A percentile compares a stretch with the other conserved stretches of the same genome.
These are phyloP conservation scores for Polydrusus pterygomalis DNA, from an alignment of 2,888 invertebrate genomes.

Conservation along the genomic window DNA sequence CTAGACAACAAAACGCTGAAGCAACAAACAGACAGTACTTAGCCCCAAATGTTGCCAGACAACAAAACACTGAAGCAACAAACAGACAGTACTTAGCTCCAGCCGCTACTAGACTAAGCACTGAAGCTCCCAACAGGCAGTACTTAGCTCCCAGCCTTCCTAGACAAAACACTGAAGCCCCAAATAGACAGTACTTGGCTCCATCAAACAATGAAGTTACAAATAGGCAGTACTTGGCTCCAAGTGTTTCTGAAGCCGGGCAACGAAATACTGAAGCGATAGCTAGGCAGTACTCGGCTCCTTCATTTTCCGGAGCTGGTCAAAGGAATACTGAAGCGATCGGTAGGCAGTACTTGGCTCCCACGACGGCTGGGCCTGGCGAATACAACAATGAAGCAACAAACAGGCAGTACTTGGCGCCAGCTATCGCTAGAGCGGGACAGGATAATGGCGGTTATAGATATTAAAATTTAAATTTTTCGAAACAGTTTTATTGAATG, in stretches of 20 bases:
- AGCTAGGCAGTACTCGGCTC: slow-evolving; percentile 41
- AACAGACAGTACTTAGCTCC: slow-evolving; percentile 48
- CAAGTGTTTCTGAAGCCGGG: not conserved
- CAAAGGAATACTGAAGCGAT: not conserved
- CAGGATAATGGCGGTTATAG: slow-evolving; percentile 38
- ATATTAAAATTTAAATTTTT: slow-evolving; percentile 41
- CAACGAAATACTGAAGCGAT: not conserved
- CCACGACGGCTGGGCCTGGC: not conserved
- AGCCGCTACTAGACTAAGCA: not conserved
- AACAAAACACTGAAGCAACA: slow-evolving; percentile 7
- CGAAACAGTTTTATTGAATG: not conserved
- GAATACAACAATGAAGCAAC: slow-evolving; percentile 4
- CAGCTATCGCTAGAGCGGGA: not conserved
- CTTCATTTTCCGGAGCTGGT: not conserved
- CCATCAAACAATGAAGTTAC: not conserved
- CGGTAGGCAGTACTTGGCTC: slow-evolving; percentile 20
- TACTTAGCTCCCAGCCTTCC: slow-evolving; percentile 39
- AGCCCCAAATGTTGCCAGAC: not conserved
- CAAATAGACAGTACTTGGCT: slow-evolving; percentile 40
- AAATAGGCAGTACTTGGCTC: slow-evolving; percentile 11
- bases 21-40: not conserved
- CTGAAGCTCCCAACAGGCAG: slow-evolving; percentile 29
- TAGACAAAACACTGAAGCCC: slow-evolving; percentile 9
- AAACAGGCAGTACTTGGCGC: slow-evolving; percentile 21
- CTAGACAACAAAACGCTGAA: not conserved